Evolutionary conservation across 2,113 vertebrate species (phyloP).

Genomic region (Gnathonemus longibarbis): DNA sequence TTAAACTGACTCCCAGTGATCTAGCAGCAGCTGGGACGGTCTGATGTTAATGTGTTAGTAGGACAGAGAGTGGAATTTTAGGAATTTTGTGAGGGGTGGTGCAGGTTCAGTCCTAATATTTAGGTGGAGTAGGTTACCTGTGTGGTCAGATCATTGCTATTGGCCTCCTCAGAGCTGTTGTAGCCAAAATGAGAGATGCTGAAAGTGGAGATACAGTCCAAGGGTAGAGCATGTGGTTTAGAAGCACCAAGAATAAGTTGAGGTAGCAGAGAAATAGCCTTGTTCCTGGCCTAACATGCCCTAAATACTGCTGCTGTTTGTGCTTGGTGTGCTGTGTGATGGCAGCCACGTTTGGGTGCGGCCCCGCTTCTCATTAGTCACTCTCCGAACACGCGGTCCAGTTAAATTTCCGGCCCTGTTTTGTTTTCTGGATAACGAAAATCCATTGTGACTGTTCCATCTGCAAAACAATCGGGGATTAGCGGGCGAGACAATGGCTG

Average conservation of each 20-base stretch:
- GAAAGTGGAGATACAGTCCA: not conserved
- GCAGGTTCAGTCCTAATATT: not conserved
- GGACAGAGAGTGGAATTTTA: not conserved
- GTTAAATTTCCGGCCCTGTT: not conserved
- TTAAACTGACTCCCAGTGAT: not conserved
- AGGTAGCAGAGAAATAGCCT: not conserved
- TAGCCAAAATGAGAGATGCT: not conserved
- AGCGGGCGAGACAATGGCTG: conserved; percentile 4
- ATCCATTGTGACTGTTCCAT: conserved; percentile 13
- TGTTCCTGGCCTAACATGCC: not conserved
- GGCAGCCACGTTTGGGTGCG: not conserved
- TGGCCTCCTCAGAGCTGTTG: not conserved
- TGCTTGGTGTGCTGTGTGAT: not conserved
- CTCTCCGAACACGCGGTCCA: not conserved
- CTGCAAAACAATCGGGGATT: not conserved
- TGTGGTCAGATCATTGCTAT: not conserved
- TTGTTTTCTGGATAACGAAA: conserved; percentile 7
- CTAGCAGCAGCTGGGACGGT: not conserved
- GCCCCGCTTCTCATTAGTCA: not conserved
- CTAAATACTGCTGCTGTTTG: not conserved
- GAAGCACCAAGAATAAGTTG: not conserved
- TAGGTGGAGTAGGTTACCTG: not conserved
- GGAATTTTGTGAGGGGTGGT: not conserved
- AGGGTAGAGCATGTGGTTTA: not conserved
- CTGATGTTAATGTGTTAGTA: not conserved